Conservation (phyloP, 2,888 invertebrate species). For the Melanostoma scalare region DNA sequence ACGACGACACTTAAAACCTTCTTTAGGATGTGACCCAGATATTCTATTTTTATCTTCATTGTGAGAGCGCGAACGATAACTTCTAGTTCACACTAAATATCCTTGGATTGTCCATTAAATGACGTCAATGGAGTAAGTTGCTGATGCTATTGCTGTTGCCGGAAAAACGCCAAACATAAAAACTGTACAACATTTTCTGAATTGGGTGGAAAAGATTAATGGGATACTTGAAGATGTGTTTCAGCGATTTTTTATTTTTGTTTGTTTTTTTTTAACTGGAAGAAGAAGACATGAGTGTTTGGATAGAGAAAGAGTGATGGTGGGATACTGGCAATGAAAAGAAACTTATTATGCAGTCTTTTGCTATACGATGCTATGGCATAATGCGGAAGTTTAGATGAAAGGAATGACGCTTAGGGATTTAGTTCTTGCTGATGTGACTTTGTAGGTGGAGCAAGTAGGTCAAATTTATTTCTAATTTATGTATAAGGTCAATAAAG, state of each 20-base stretch:
- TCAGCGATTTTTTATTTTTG: constrained; percentile 39
- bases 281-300: constrained; percentile 14
- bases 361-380: constrained; percentile 33
- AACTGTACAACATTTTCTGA: constrained; percentile 46
- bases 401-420: constrained; percentile 62
- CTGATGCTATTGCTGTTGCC: constrained; percentile 38
- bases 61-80: constrained; percentile 37
- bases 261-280: constrained; percentile 12
- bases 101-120: constrained; percentile 71
- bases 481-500: constrained; percentile 65
- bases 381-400: constrained; percentile 71
- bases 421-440: constrained; percentile 46
- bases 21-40: constrained; percentile 62
- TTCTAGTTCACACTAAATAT: constrained; percentile 53
- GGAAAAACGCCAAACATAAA: constrained; percentile 43
- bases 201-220: constrained; percentile 65
- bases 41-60: constrained; percentile 44
- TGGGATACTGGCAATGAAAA: constrained; percentile 61
- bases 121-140: constrained; percentile 66
- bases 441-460: constrained; percentile 50
- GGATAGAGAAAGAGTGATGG: constrained; percentile 28
- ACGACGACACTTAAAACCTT: constrained; percentile 19
- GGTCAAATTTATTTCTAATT: constrained; percentile 70
- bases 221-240: constrained; percentile 69
- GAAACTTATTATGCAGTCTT: constrained; percentile 73